Percentiles rank a stretch among this genome's conserved stretches.
Evolutionary conservation across 2,797 vertebrate species (phyloP).

Genomic region (Paguma larvata): DNA sequence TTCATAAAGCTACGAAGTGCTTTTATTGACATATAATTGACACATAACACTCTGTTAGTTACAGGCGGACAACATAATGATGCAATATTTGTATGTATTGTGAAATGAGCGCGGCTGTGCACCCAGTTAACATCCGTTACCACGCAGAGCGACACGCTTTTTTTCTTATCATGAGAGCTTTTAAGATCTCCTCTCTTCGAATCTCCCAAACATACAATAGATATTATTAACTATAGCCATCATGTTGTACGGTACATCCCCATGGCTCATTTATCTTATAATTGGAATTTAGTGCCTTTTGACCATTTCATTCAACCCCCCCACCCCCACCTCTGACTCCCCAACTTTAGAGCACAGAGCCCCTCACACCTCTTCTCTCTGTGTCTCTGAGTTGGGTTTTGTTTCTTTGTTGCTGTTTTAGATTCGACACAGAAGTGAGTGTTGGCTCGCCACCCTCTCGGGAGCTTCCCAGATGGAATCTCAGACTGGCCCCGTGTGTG

Average conservation of each 20-base stretch:
- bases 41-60: background rate
- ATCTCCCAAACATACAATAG: background rate
- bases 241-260: background rate
- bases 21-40: background rate
- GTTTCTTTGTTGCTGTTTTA: background rate
- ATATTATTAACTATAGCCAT: background rate
- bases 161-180: background rate
- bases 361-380: background rate
- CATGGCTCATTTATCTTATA: background rate
- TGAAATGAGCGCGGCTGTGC: background rate
- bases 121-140: background rate
- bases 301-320: background rate
- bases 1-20: background rate
- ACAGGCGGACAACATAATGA: background rate
- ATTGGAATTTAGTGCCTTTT: background rate
- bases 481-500: background rate
- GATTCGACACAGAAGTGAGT: background rate
- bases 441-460: background rate
- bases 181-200: background rate
- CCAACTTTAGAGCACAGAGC: too few species aligned
- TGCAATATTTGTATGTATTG: background rate
- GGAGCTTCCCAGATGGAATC: background rate
- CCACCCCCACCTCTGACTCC: background rate
- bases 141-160: background rate
- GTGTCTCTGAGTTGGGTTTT: background rate